A percentile compares a stretch with the other conserved stretches of the same genome.
phyloP scores from a whole-genome alignment of 2,113 vertebrate species.

The Empidonax alnorum region DNA sequence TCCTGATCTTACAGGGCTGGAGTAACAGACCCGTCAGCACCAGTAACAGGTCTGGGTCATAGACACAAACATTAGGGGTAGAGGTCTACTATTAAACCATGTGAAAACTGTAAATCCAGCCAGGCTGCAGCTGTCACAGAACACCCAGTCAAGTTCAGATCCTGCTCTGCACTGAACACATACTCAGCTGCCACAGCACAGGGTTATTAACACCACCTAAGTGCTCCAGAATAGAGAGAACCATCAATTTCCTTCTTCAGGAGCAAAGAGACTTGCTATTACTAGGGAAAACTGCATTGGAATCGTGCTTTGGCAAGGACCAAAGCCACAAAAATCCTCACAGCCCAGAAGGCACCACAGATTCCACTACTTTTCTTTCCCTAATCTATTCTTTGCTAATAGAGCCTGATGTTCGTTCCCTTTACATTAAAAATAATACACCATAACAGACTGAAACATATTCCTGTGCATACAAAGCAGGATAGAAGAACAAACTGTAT shows the following conservation, averaged over 20 bases:
- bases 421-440: neutral
- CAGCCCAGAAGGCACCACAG: neutral
- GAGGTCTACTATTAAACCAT: neutral
- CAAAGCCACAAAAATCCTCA: neutral
- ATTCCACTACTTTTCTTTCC: neutral
- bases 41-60: neutral
- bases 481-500: neutral
- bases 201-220: neutral
- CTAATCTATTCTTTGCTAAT: neutral
- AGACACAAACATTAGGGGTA: neutral
- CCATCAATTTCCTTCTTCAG: neutral
- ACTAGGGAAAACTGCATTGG: neutral
- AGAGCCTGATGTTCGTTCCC: neutral
- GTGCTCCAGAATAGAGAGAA: neutral
- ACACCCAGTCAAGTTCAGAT: neutral
- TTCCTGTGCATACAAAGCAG: neutral
- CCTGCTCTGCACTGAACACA: neutral
- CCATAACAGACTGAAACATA: neutral
- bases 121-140: neutral
- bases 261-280: neutral
- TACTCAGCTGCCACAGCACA: neutral
- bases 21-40: fast-evolving
- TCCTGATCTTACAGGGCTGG: neutral
- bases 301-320: neutral
- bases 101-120: neutral